Evolutionary conservation across 2,797 vertebrate genomes (phyloP), one percentile per base, ranked within the genome.

Genomic region (Morus bassanus): DNA sequence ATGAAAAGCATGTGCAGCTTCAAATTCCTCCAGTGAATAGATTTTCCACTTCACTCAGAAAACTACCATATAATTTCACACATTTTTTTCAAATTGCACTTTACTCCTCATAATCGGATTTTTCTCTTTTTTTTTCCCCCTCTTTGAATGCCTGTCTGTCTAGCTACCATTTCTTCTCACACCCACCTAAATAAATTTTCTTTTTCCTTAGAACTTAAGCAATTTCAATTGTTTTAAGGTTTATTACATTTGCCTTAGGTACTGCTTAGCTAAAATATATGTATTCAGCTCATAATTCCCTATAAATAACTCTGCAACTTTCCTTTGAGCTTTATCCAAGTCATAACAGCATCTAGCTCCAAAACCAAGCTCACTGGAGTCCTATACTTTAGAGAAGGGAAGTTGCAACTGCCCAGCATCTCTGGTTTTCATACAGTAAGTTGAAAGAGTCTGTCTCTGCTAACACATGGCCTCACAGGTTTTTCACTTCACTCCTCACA

Each of bases 281-380:
- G 81, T 69, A 74, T 72, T 84, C 70, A 56, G 37, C 82, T 74
- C 70, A 18, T 88, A 86, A 85, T 72, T 85, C 11, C 1, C 82
- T 91, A 92, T 76, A 85, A 95, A 92, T 89, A 92, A 74, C 79
- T 85, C 50, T 74, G 19, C 14, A 78, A n/a, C 17, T 90, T 91
- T 90, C 23, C 80, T 96, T 93, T 94, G 85, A 91, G 81, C 60
- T 91, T 69, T 60, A 54, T 88, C 88, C 94, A 93, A 87, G 59
- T 76, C 43, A 30, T 69, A 94, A 76, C 37, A 87, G 15, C 15
- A 70, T 13, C 39, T 68, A 81, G 43, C 24, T 74, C 24, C 81
- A 91, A 89, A 89, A 54, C 5, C 50, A 83, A 74, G 60, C 18
- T 87, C 51, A 50, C 0, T 87, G 68, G 25, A 87, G 35, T 56